Conservation (phyloP, 2,797 vertebrate species). For the Gastrophryne carolinensis region DNA sequence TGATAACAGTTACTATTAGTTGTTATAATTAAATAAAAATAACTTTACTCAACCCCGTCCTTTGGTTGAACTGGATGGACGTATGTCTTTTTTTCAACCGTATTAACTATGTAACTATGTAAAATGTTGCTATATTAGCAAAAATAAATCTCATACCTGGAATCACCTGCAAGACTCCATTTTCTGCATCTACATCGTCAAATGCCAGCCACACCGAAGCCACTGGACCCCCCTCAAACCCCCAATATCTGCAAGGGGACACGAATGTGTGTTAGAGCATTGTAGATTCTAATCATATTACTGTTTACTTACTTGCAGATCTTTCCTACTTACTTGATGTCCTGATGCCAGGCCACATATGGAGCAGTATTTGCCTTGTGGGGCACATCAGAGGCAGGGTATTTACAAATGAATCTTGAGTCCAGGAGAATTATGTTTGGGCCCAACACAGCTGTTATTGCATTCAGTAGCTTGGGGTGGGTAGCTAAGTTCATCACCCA, state of each 20-base stretch:
- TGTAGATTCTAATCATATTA: background rate
- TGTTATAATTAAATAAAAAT: too few species aligned
- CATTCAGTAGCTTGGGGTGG: slow-evolving; percentile 65
- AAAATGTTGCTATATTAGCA: background rate
- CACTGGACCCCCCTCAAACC: slow-evolving; percentile 73
- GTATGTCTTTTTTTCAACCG: too few species aligned
- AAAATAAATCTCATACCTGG: slow-evolving; percentile 68
- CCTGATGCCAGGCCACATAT: slow-evolving; percentile 81
- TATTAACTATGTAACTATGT: too few species aligned
- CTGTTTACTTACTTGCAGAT: background rate
- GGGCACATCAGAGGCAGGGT: slow-evolving; percentile 59
- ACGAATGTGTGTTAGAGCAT: background rate
- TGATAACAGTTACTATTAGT: too few species aligned
- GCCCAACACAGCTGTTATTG: slow-evolving; percentile 66
- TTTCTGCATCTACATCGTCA: slow-evolving; percentile 73
- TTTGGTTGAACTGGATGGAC: too few species aligned
- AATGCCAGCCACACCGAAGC: slow-evolving; percentile 76
- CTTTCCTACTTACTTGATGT: slow-evolving; percentile 69
- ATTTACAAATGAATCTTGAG: slow-evolving; percentile 82
- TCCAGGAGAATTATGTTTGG: slow-evolving; percentile 74
- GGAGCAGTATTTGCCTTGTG: slow-evolving; percentile 56
- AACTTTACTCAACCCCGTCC: too few species aligned
- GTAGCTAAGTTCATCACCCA: slow-evolving; percentile 71
- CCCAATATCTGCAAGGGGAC: slow-evolving; percentile 71
- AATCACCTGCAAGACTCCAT: slow-evolving; percentile 74